Base-by-base conservation (phyloP, 2,797 vertebrate species). In the Monodelphis domestica region DNA sequence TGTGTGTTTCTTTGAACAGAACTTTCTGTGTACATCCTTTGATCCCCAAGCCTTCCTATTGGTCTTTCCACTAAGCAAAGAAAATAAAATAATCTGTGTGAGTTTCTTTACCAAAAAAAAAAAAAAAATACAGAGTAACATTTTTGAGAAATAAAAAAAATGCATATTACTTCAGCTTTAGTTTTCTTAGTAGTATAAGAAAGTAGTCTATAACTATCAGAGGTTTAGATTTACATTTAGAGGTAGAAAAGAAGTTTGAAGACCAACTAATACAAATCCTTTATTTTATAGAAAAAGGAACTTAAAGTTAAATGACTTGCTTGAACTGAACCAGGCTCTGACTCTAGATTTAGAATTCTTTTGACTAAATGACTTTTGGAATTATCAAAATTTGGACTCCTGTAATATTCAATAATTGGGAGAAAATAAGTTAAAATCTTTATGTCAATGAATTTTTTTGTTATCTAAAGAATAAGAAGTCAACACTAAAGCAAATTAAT, bases 21-120 rank as follows among this genome's bases (percentile, higher is more conserved):
- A n/a, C n/a, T 88, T 94, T 95, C 88, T 30, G 24, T 93, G 11
- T 94, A 57, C 95, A 78, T 11, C 52, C 94, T 95, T 96, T 96
- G 95, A 89, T 90, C 70, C n/a, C 57, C 89, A 63, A 87, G 94
- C 12, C 88, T 90, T 90, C 30, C 52, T 95, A 50, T 94, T 95
- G 63, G 90, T 94, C 70, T 96, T 92, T 33, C 89, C 38, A 26
- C 38, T 50, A 84, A 84, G 45, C 38, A 84, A 50, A 84, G 70
- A 84, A 38, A n/a, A 70, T n/a, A n/a, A n/a, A n/a, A n/a, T n/a
- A 26, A 84, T 38, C 70, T 70, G 70, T 90, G 94, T 90, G n/a
- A 26, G 15, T 93, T 89, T 90, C n/a, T n/a, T n/a, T n/a, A n/a
- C n/a, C n/a, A n/a, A n/a, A n/a, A n/a, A n/a, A n/a, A n/a, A n/a